phyloP scores from a whole-genome alignment of 2,888 invertebrate genomes.

The Sarcophaga rosellei region DNA sequence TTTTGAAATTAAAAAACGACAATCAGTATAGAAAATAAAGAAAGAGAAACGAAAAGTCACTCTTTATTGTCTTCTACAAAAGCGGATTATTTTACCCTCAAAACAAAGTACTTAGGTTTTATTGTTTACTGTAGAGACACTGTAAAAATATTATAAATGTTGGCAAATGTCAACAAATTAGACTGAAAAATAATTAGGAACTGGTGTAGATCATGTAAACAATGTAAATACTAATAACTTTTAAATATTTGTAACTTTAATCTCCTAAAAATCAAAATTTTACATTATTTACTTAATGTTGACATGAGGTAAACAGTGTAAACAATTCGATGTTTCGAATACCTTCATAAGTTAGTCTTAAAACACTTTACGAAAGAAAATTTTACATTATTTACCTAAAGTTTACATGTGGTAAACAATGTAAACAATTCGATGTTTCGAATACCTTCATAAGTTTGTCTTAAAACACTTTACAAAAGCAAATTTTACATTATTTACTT shows the following conservation, averaged over 20 bases:
- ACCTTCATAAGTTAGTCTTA: too few species aligned
- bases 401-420: background rate
- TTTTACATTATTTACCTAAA: background rate
- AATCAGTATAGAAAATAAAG: too few species aligned
- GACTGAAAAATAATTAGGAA: background rate
- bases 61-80: too few species aligned
- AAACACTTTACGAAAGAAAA: background rate
- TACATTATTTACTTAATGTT: background rate
- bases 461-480: too few species aligned
- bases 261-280: background rate
- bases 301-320: background rate
- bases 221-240: background rate
- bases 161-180: too few species aligned
- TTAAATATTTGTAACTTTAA: background rate
- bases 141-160: too few species aligned
- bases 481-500: background rate
- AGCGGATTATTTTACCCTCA: too few species aligned
- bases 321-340: background rate
- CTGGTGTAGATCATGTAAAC: background rate
- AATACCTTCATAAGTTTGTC: too few species aligned
- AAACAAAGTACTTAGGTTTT: too few species aligned
- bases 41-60: too few species aligned
- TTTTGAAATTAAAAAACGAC: too few species aligned
- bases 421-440: background rate
- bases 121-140: too few species aligned